Evolutionary conservation across 2,888 invertebrate species (phyloP).

Genomic region (Enoplolaimus lenunculus): DNA sequence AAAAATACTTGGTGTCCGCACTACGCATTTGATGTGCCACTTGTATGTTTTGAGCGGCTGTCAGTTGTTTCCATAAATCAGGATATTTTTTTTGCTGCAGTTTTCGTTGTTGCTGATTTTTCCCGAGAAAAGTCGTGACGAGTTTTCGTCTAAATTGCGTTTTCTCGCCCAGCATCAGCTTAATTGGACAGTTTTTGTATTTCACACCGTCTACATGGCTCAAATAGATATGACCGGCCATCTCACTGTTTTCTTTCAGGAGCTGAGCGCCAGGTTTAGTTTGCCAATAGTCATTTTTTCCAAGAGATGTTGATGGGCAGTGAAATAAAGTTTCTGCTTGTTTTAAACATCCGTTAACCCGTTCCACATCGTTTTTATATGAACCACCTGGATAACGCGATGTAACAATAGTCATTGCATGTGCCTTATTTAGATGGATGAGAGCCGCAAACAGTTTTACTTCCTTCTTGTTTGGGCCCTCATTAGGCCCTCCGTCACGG

Average conservation of each 20-base stretch:
- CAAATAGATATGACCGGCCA: no score
- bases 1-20: background rate
- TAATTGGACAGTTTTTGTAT: background rate
- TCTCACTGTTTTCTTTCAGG: no score
- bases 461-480: background rate
- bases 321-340: background rate
- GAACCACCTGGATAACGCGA: background rate
- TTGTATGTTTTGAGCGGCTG: background rate
- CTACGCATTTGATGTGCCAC: background rate
- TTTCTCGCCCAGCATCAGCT: background rate
- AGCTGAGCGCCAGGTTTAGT: no score
- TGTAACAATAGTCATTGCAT: background rate
- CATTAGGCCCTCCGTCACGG: background rate
- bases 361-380: background rate
- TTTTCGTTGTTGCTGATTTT: background rate
- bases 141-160: no score
- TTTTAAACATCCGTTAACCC: background rate
- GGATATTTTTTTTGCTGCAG: background rate
- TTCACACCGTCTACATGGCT: no score
- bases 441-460: background rate
- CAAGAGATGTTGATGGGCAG: no score
- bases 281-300: no score
- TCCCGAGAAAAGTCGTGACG: background rate
- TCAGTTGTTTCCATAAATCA: background rate
- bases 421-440: background rate